Base-by-base conservation (phyloP, 2,888 invertebrate genomes). In the Fragum sueziense region DNA sequence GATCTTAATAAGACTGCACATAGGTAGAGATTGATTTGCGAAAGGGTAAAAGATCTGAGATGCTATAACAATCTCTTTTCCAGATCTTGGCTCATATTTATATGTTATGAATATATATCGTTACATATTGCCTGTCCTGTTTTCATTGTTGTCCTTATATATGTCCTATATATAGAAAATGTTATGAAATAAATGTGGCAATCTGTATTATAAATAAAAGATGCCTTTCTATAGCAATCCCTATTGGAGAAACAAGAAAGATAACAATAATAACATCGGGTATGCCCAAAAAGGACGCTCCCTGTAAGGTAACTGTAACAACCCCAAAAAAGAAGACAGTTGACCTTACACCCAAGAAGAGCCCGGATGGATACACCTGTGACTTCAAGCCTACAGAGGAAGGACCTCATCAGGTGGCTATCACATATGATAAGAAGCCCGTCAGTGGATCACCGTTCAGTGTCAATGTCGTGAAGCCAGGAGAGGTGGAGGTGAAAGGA, bases 281-380 rank as follows among this genome's bases (percentile, higher is more conserved):
- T 88, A 31, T 85, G 77, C 85, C 86, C 33, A 85, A 85, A 79
- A 82, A 86, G 31, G 86, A 86, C 70, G 74, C 78, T 20, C 85
- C 86, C 20, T 84, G 85, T 62, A 85, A 78, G 41, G 85, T 86
- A 9, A 89, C 88, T 41, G 90, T 91, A 17, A 88, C 81, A 27
- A 88, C 87, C 17, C 93, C 93, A 0, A 88, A 86, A 70, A 91
- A 91, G 20, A 88, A 91, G 81, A 90, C 95, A 74, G 95, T 96
- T 52, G 96, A 96, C 91, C 96, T 97, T 0, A 96, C 96, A 88
- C 95, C 97, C n/a, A 95, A 96, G 89, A 96, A 96, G n/a, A 96
- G 96, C 0, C 95, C 95, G 79, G 96, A 96, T 89, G 97, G 97
- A 41, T 91, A 90, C 80, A 88, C 86, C 6, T 92, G 93, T 67